Evolutionary conservation across 2,113 vertebrate genomes (phyloP), one percentile per base, ranked within the genome.

Genomic region (Sylvietta virens): DNA sequence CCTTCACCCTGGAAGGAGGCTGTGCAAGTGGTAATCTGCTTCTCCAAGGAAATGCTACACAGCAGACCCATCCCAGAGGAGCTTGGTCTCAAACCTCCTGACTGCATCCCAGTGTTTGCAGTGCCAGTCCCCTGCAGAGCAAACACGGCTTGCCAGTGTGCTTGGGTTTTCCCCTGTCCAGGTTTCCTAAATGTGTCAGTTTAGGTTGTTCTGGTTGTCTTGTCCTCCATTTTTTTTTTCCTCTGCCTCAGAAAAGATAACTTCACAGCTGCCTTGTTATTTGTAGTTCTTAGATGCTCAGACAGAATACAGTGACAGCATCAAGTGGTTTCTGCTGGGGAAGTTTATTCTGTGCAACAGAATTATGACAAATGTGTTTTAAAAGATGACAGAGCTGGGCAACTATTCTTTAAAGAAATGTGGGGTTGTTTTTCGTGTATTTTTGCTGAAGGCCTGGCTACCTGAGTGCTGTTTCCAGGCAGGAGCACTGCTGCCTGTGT

Each of bases 391-490:
- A 76, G 50, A 88, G 33, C 28, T 58, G 35, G 15, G 8, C 22
- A 74, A 19, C 7, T 33, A 2, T 14, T 79, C 10, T 66, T 61
- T 56, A 27, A 50, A 81, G 14, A 85, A 51, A 56, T 27, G 8
- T 60, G 9, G 2, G 0, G 1, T 35, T 58, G 3, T 20, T 51
- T 58, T 76, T 22, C 7, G 11, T 40, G 3, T 28, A 7, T 51
- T 69, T 80, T 37, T 67, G 26, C 35, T 67, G 4, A 23, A 40
- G 24, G 13, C 14, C 26, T 62, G 60, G 23, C 42, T 57, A 26
- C 16, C 13, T 67, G 6, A 27, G 21, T 22, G 81, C 40, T 58
- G 20, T 58, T 56, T 58, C 19, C 2, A 6, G 53, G 23, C 40
- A 80, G 95, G 9, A 71, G 11, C 47, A 4, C 1, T 22, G 31